These are phyloP conservation scores for Alviniconcha strummeri DNA, from an alignment of 2,888 invertebrate genomes.

Conservation along the genomic window DNA sequence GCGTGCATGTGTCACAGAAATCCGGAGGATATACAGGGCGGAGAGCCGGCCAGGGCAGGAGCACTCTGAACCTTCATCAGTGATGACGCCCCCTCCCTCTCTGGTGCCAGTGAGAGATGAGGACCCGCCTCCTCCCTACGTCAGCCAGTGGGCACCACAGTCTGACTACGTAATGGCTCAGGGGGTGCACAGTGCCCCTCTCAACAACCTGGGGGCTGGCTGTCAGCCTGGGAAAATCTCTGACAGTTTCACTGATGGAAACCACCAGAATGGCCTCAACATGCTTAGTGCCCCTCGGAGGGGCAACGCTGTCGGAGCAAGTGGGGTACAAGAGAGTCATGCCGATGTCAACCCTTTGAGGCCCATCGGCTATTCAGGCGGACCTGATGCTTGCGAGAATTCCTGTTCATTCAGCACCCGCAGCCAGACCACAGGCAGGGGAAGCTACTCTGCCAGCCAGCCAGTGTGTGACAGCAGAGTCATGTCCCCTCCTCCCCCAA, in stretches of 20 bases:
- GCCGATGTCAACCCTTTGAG: too few relatives aligned
- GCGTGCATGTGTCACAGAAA: not conserved
- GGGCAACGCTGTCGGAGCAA: too few relatives aligned
- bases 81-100: not conserved
- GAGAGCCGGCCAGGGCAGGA: not conserved
- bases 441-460: too few relatives aligned
- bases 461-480: not conserved
- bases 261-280: too few relatives aligned
- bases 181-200: too few relatives aligned
- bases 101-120: not conserved
- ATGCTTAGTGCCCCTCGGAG: too few relatives aligned
- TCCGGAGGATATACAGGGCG: not conserved
- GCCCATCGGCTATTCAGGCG: not conserved
- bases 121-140: constrained; percentile 9
- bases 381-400: not conserved
- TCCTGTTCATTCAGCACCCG: not conserved
- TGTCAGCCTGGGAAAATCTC: not conserved
- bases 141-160: not conserved
- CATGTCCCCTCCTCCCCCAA: not conserved
- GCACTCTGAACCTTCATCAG: not conserved
- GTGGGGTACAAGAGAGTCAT: too few relatives aligned
- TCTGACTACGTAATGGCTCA: not conserved
- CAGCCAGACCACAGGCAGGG: too few relatives aligned
- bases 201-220: constrained; percentile 5
- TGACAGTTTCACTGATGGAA: too few relatives aligned